phyloP scores from a whole-genome alignment of 2,797 vertebrate genomes.

The Octomys mimax region DNA sequence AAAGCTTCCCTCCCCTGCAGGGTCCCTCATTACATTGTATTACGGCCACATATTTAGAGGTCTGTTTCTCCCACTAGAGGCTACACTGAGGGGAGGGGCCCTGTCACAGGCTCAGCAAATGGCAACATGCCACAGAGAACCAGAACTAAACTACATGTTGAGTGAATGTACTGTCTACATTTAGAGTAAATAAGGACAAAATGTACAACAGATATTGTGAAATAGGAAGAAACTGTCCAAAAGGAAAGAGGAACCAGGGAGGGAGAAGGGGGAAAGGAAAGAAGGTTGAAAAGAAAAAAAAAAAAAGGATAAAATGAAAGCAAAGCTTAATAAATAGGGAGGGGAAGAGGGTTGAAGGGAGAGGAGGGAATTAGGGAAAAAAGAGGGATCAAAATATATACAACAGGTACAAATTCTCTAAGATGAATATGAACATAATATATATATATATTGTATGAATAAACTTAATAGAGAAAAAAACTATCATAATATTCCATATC shows the following conservation, averaged over 20 bases:
- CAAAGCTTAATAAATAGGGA: background rate
- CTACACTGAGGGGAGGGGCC: background rate
- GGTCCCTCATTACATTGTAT: background rate
- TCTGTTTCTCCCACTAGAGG: background rate
- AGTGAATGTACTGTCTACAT: background rate
- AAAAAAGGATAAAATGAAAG: background rate
- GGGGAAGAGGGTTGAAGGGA: background rate
- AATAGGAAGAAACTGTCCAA: background rate
- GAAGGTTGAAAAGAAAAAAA: background rate
- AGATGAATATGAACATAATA: background rate
- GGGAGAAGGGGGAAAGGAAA: background rate
- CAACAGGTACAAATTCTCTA: background rate
- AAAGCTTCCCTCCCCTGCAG: background rate
- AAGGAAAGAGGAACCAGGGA: background rate
- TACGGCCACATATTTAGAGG: background rate
- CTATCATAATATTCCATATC: background rate
- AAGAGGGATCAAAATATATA: background rate
- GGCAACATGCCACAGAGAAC: background rate
- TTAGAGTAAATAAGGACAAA: background rate
- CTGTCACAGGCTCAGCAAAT: background rate
- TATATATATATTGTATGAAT: background rate
- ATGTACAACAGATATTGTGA: background rate
- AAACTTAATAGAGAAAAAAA: background rate
- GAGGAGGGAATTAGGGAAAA: background rate
- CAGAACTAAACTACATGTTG: background rate